A percentile compares a stretch with the other conserved stretches of the same genome.
phyloP scores from a whole-genome alignment of 2,888 invertebrate species.

The Cybosia mesomella region DNA sequence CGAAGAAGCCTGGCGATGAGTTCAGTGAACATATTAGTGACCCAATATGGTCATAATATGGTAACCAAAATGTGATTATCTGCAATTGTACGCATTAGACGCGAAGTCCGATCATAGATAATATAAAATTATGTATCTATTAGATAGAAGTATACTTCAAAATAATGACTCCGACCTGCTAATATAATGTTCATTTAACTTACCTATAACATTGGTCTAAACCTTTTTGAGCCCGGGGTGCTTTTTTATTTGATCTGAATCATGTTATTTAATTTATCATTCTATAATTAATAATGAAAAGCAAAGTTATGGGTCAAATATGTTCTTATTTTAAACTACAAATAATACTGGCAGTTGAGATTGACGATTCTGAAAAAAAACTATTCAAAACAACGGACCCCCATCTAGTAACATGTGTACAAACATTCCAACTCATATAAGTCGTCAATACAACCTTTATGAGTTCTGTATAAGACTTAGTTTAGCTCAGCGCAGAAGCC shows the following conservation, averaged over 20 bases:
- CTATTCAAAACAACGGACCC: slow-evolving; percentile 70
- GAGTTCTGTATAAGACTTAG: slow-evolving; percentile 43
- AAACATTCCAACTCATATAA: slow-evolving; percentile 64
- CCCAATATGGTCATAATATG: background rate
- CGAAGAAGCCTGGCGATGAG: background rate
- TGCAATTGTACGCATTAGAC: too few species aligned
- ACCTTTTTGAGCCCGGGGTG: too few species aligned
- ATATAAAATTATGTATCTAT: too few species aligned
- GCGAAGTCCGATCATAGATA: too few species aligned
- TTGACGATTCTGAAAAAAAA: slow-evolving; percentile 52
- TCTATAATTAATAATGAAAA: background rate
- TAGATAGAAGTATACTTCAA: too few species aligned
- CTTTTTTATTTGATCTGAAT: too few species aligned
- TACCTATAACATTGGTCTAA: too few species aligned
- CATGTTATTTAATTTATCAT: too few species aligned
- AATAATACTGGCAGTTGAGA: slow-evolving; percentile 43
- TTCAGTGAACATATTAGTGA: background rate
- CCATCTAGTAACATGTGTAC: slow-evolving; percentile 78
- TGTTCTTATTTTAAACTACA: slow-evolving; percentile 9
- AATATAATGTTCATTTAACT: too few species aligned
- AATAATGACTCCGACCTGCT: too few species aligned
- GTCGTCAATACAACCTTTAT: slow-evolving; percentile 9
- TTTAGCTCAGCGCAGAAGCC: slow-evolving; percentile 32
- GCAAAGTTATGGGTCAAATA: background rate
- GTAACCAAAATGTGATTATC: too few species aligned